Percentiles rank a stretch among this genome's conserved stretches.
phyloP scores from a whole-genome alignment of 2,797 vertebrate species.

The Propithecus perrieri region DNA sequence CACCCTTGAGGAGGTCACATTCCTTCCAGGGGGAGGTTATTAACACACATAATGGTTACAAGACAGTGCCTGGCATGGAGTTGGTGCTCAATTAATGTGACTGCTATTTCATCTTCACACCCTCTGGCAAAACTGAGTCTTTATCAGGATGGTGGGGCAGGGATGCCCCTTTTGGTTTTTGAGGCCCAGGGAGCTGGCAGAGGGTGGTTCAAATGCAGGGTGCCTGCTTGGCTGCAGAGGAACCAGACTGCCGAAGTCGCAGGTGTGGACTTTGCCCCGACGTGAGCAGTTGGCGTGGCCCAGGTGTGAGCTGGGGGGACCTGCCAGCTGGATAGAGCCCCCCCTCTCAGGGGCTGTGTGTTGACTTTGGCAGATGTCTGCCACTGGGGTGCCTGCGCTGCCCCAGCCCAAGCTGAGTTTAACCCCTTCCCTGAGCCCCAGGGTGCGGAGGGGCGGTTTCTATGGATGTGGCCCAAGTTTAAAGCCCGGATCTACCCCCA shows the following conservation, averaged over 20 bases:
- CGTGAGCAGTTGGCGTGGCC: slow-evolving; percentile 21
- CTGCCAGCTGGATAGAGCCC: slow-evolving; percentile 50
- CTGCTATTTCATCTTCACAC: not conserved
- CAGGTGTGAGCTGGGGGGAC: slow-evolving; percentile 36
- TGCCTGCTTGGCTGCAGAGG: not conserved
- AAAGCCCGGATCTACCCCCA: not conserved
- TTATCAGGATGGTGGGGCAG: not conserved
- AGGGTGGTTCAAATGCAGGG: not conserved
- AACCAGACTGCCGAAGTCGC: not conserved
- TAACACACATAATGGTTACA: not conserved
- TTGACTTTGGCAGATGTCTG: slow-evolving; percentile 60
- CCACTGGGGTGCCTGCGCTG: not conserved
- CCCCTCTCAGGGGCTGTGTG: not conserved
- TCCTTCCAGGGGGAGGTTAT: not conserved
- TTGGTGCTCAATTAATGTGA: not conserved
- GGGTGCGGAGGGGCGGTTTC: not conserved
- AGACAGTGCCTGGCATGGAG: not conserved
- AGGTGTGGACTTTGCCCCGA: slow-evolving; percentile 61
- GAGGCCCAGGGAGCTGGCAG: not conserved
- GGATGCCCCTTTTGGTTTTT: not conserved
- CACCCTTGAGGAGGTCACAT: not conserved
- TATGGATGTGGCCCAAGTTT: not conserved
- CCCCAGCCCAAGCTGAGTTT: not conserved
- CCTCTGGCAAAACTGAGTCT: not conserved
- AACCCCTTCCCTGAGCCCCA: not conserved